Conservation (phyloP, 2,888 invertebrate genomes). For the Tortrix viridana region DNA sequence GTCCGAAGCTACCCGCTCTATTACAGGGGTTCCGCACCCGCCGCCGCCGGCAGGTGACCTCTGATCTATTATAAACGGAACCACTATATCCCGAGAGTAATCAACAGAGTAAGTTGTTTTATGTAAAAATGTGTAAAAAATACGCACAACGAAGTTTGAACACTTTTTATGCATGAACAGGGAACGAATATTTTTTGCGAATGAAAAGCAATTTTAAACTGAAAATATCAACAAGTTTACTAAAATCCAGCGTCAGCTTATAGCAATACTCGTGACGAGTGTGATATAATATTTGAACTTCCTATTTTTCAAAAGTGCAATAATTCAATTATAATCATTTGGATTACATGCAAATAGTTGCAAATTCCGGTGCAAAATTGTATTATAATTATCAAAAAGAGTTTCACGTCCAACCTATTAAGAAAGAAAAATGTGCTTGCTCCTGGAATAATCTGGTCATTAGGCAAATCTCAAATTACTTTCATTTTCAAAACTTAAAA, state of each 20-base stretch:
- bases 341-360: no score
- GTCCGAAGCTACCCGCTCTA: constrained; percentile 15
- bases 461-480: no score
- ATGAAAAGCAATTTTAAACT: constrained; percentile 16
- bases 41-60: constrained; percentile 30
- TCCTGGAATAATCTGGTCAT: no score
- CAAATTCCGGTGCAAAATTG: no score
- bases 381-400: no score
- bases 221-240: constrained; percentile 8
- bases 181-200: not conserved
- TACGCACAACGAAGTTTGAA: not conserved
- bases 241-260: not conserved
- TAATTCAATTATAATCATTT: no score
- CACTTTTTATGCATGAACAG: not conserved
- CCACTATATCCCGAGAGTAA: constrained; percentile 28
- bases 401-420: no score
- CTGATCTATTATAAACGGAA: constrained; percentile 27
- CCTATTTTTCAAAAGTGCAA: no score
- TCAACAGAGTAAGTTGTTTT: constrained; percentile 25
- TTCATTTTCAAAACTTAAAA: no score
- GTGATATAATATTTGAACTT: no score
- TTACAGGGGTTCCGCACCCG: constrained; percentile 17
- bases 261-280: no score
- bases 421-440: no score
- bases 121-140: constrained; percentile 5